Base-by-base conservation (phyloP, 2,113 vertebrate species). In the Tympanuchus pallidicinctus region DNA sequence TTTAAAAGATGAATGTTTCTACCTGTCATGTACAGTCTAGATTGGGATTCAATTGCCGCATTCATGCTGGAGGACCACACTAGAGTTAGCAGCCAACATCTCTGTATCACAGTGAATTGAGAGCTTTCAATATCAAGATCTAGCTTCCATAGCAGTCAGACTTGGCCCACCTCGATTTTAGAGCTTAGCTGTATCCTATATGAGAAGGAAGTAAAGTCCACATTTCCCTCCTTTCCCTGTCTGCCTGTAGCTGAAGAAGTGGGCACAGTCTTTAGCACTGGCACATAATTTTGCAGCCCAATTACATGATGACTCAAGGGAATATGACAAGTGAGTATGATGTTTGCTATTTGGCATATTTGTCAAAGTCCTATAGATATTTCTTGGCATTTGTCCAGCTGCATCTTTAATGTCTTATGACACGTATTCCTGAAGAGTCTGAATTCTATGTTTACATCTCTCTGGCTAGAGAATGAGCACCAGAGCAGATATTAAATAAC, bases 271-370 rank as follows among this genome's bases (percentile, higher is more conserved):
- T 66, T 76, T n/a, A 89, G 34, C 28, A 40, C 14, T 77, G 71
- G 87, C 85, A 72, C 25, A 80, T 17, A 60, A 52, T 94, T 94
- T 95, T 79, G 77, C 61, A 94, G 76, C 57, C 91, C 85, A 78
- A 21, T 93, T 92, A 59, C 79, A 54, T 12, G 48, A 20, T 72
- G 34, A 83, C 69, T 88, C 69, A 60, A 91, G 69, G 72, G 65
- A 92, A 15, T 66, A 42, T 65, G 82, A 89, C 47, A 77, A 60
- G 69, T 0, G 1, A 93, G 79, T 67, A 30, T 69, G 82, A 67
- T 88, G 79, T 78, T 95, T 94, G 72, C 57, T 88, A 3, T 94
- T 88, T 95, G 89, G 69, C 85, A 42, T 70, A 77, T 92, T 72
- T 91, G 67, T 92, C 79, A 83, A 88, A 92, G 87, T 71, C 61